phyloP scores from a whole-genome alignment of 2,888 invertebrate genomes.

The Lochmaea capreae region DNA sequence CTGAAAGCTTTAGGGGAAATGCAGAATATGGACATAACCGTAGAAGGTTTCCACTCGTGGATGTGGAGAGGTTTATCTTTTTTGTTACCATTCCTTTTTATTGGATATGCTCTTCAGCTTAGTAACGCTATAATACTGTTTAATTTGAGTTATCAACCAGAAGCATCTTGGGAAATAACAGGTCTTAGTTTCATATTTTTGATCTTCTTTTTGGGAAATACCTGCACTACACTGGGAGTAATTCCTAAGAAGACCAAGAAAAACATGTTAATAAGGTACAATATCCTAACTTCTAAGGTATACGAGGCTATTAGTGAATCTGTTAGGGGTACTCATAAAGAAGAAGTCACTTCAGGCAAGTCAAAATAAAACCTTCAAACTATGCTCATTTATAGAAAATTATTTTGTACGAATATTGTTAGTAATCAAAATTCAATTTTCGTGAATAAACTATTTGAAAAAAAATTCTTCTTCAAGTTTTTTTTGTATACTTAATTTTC shows the following conservation, averaged over 20 bases:
- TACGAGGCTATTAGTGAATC: constrained; percentile 25
- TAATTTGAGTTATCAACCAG: constrained; percentile 77
- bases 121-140: constrained; percentile 94
- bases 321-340: neutral
- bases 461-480: too few species aligned
- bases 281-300: constrained; percentile 48
- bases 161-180: constrained; percentile 94
- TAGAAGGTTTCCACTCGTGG: constrained; percentile 99
- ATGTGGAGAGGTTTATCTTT: constrained; percentile 99
- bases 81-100: constrained; percentile 92
- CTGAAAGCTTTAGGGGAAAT: constrained; percentile 90
- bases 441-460: too few species aligned
- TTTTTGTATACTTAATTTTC: too few species aligned
- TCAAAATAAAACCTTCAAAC: neutral
- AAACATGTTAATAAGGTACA: constrained; percentile 49
- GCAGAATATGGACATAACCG: constrained; percentile 99
- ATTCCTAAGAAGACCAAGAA: constrained; percentile 82
- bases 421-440: too few species aligned
- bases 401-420: neutral
- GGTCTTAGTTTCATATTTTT: constrained; percentile 87
- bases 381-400: neutral
- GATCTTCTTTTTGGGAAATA: constrained; percentile 89
- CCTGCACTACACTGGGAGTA: constrained; percentile 86
- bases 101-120: constrained; percentile 93
- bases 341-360: neutral